phyloP scores from a whole-genome alignment of 2,888 invertebrate species.

The Pseudococcus viburni region DNA sequence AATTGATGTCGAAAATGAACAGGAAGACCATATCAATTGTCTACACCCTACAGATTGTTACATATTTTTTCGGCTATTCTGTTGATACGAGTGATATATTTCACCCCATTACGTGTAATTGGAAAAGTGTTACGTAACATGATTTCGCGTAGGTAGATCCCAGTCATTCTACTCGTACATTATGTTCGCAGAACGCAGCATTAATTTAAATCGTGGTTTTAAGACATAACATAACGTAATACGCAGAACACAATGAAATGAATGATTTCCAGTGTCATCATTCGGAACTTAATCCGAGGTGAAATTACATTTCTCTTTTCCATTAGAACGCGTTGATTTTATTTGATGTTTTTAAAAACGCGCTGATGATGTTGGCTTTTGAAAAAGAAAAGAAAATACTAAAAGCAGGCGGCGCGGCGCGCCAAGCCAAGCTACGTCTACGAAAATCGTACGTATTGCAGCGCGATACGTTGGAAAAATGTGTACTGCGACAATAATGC shows the following conservation, averaged over 20 bases:
- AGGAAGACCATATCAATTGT: neutral
- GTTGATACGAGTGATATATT: neutral
- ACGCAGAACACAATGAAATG: neutral
- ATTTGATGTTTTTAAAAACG: constrained; percentile 18
- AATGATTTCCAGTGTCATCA: neutral
- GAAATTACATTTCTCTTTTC: constrained; percentile 39
- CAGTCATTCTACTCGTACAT: neutral
- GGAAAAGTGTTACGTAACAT: neutral
- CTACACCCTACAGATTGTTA: neutral
- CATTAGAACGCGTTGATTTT: constrained; percentile 1
- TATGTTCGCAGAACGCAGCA: neutral
- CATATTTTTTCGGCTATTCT: neutral
- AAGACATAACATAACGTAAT: neutral
- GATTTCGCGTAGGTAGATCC: neutral
- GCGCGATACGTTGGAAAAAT: constrained; percentile 31
- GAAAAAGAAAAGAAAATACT: neutral
- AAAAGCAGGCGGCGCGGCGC: neutral
- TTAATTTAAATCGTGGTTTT: neutral
- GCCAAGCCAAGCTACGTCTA: neutral
- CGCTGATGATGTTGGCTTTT: neutral
- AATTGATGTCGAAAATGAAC: neutral
- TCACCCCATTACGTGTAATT: neutral
- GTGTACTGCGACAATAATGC: constrained; percentile 6
- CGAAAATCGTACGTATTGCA: neutral
- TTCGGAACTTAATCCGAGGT: constrained; percentile 16